These are phyloP conservation scores for Falco punctatus DNA, from an alignment of 2,113 vertebrate species.

Conservation along the genomic window DNA sequence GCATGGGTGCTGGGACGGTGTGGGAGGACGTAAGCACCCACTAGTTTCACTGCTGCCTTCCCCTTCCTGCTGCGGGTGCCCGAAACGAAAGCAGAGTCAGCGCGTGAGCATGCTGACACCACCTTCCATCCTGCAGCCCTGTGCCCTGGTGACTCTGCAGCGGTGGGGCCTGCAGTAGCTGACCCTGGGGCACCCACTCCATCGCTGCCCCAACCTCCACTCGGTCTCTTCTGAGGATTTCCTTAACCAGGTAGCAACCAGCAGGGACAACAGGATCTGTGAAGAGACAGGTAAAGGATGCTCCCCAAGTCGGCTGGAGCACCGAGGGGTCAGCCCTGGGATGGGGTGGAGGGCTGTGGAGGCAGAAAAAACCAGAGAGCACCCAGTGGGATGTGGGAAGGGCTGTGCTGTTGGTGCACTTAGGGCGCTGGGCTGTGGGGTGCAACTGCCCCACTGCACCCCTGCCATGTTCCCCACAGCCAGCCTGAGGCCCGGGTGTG, in stretches of 20 bases:
- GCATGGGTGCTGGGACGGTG: background rate
- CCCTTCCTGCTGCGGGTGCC: constrained; percentile 18
- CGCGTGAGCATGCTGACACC: fast-evolving
- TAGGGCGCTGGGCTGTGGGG: background rate
- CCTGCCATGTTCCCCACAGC: background rate
- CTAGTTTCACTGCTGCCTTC: background rate
- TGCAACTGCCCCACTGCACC: background rate
- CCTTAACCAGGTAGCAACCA: background rate
- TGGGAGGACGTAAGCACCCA: background rate
- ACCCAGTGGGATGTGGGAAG: background rate
- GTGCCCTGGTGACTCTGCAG: fast-evolving
- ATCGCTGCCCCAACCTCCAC: background rate
- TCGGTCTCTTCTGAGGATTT: fast-evolving
- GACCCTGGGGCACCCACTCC: background rate
- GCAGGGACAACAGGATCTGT: fast-evolving
- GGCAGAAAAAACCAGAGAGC: fast-evolving
- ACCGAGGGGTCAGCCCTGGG: fast-evolving
- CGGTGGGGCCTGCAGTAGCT: background rate
- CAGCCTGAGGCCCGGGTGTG: fast-evolving
- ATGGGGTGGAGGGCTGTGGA: background rate
- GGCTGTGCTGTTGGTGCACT: background rate
- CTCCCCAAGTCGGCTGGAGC: background rate
- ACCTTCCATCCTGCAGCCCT: background rate
- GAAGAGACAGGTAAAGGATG: background rate
- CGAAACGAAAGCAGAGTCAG: background rate